Percentiles rank a stretch among this genome's conserved stretches.
These are phyloP conservation scores for Mirza zaza DNA, from an alignment of 2,113 vertebrate genomes.

Conservation along the genomic window DNA sequence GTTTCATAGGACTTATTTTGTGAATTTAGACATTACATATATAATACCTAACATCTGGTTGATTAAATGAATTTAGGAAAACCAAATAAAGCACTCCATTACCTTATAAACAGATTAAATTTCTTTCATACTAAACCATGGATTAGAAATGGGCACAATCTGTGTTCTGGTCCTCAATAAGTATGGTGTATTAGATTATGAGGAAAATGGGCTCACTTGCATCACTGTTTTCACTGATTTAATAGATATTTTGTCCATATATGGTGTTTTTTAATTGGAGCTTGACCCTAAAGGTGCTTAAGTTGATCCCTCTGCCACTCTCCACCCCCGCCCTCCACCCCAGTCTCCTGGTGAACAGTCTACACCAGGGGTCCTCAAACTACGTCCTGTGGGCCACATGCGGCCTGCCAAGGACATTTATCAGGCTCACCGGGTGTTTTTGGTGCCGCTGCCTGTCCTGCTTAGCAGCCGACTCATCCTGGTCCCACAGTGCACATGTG, in stretches of 20 bases:
- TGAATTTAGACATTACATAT: not conserved
- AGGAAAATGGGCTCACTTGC: no score
- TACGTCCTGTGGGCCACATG: no score
- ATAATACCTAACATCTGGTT: not conserved
- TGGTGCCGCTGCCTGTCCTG: no score
- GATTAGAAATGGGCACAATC: not conserved
- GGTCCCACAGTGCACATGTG: no score
- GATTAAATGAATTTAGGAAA: not conserved
- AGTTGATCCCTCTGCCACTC: not conserved
- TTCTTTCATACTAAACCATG: slow-evolving; percentile 4
- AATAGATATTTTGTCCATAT: not conserved
- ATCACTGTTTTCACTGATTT: not conserved
- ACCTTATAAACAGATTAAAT: slow-evolving; percentile 13
- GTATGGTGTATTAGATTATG: not conserved
- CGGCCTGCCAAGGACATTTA: no score
- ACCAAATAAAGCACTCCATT: not conserved
- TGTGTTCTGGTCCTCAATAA: not conserved
- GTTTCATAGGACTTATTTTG: slow-evolving; percentile 3
- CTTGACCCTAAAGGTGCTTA: not conserved
- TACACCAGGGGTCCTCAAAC: no score
- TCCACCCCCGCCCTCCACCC: no score
- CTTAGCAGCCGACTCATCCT: no score
- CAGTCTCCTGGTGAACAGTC: no score
- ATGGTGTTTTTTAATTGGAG: not conserved
- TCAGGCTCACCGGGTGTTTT: no score